Conservation (phyloP, 2,797 vertebrate genomes). For the Anableps anableps region DNA sequence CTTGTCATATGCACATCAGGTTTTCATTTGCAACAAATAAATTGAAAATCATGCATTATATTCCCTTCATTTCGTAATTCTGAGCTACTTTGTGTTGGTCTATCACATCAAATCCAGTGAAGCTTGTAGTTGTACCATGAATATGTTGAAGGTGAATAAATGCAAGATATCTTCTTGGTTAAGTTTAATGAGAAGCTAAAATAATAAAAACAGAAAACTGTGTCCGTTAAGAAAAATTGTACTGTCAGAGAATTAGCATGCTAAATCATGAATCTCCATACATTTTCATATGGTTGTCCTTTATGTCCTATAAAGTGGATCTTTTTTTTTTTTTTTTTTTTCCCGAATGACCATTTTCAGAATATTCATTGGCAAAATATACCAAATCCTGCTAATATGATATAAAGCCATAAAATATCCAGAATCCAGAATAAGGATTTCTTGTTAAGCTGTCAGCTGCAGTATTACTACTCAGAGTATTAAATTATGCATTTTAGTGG, state of each 20-base stretch:
- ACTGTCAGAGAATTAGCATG: not conserved
- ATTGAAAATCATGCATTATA: not conserved
- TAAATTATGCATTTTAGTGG: constrained; percentile 39
- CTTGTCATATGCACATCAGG: too few species aligned
- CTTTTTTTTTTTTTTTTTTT: not conserved
- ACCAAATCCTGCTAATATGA: not conserved
- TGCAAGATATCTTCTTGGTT: not conserved
- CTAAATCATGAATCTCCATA: not conserved
- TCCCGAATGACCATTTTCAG: not conserved
- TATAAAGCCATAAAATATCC: not conserved
- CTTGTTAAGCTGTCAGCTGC: not conserved
- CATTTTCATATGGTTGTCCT: not conserved
- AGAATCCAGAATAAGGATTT: constrained; percentile 1
- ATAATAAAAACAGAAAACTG: not conserved
- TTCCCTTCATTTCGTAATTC: not conserved
- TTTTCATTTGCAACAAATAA: too few species aligned
- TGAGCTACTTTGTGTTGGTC: not conserved
- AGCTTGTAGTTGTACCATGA: not conserved
- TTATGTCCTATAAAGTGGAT: constrained; percentile 5
- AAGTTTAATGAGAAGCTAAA: not conserved
- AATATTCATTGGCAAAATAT: not conserved
- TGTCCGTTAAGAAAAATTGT: not conserved
- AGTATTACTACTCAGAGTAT: constrained; percentile 10
- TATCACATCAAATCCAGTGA: not conserved
- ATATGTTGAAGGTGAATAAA: not conserved